Evolutionary conservation across 2,113 vertebrate genomes (phyloP).

Genomic region (Trogon surrucura): DNA sequence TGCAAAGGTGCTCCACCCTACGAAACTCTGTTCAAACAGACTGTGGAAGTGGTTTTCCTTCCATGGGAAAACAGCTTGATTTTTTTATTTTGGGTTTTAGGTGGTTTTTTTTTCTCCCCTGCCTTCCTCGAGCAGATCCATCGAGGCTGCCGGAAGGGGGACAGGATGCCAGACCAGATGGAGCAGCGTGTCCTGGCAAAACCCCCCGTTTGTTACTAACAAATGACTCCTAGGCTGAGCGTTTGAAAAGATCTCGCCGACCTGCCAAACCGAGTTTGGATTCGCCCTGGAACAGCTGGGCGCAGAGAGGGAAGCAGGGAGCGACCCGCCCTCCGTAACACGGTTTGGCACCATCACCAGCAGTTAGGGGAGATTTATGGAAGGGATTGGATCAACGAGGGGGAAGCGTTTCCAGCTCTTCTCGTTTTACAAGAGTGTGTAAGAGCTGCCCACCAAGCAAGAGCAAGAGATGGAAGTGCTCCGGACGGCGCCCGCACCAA

Average conservation of each 20-base stretch:
- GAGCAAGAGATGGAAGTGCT: neutral
- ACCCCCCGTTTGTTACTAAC: conserved; percentile 60
- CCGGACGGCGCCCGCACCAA: rapidly evolving
- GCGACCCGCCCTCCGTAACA: neutral
- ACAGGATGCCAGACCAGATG: conserved; percentile 66
- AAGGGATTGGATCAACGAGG: neutral
- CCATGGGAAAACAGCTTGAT: neutral
- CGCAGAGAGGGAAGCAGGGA: neutral
- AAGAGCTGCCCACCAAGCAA: neutral
- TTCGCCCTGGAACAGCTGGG: conserved; percentile 61
- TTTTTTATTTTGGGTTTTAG: no score
- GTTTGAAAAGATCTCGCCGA: conserved; percentile 54
- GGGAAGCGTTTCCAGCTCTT: neutral
- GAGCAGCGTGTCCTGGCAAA: conserved; percentile 54
- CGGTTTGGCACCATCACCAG: neutral
- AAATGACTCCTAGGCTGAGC: conserved; percentile 49
- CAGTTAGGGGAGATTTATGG: neutral
- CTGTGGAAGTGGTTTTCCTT: neutral
- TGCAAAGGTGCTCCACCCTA: neutral
- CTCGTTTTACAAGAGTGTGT: neutral
- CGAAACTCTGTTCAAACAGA: neutral
- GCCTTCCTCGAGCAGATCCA: neutral
- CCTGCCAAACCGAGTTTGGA: conserved; percentile 49
- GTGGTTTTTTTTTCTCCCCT: neutral
- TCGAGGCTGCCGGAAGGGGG: conserved; percentile 25